Evolutionary conservation across 2,797 vertebrate species (phyloP), one percentile per base, ranked within the genome.

Genomic region (Ibycter americanus): DNA sequence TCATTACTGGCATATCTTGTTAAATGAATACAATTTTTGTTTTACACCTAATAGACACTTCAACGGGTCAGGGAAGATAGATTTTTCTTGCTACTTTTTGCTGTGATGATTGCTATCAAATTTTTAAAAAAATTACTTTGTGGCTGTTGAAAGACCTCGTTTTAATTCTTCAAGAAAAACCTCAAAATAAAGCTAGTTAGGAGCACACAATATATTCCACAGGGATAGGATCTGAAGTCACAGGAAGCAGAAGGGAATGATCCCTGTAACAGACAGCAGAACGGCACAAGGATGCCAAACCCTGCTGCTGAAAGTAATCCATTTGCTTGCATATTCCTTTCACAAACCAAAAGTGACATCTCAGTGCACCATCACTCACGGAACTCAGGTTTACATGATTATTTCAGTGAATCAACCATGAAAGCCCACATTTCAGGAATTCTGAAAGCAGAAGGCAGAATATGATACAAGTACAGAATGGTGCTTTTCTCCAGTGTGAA

Each of bases 51-150:
- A 44, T 4, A 12, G 51, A 27, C 8, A 73, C 67, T 55, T 83
- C 51, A 67, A 6, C 0, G 8, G 27, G 17, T 77, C 72, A 29
- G 19, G 34, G 29, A 32, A 44, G 8, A n/a, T 0, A 55, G 63
- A 17, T 44, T 44, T 44, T 17, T 17, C 42, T 44, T 44, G 42
- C 42, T 44, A 44, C 17, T 44, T 40, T 40, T 44, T 44, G 42
- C 42, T 4, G 19, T 44, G 44, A 44, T 9, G 7, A 44, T 18
- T 44, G 44, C 44, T 44, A 44, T 44, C 44, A 44, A 44, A 44
- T 18, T 44, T 44, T 19, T 38, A 15, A 51, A 76, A 72, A 54
- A 52, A 79, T 22, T 13, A 20, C 13, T 49, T 19, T 23, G 0
- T 15, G 34, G 47, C 18, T 34, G 15, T 14, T 4, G 2, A 55